Percentiles rank a stretch among this genome's conserved stretches.
phyloP scores from a whole-genome alignment of 2,113 vertebrate species.

The Tretioscincus oriximinensis region DNA sequence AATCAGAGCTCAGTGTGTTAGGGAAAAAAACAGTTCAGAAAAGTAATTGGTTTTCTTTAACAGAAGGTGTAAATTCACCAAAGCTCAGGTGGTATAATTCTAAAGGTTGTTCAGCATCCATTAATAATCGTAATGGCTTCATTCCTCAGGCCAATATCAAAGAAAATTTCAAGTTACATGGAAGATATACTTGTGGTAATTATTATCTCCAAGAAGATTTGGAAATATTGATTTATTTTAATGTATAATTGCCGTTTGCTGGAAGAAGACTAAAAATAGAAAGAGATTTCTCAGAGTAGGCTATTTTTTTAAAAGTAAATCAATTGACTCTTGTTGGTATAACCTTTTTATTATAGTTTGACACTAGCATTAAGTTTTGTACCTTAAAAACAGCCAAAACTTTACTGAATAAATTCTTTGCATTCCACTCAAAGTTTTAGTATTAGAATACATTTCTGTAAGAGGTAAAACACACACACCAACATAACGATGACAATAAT shows the following conservation, averaged over 20 bases:
- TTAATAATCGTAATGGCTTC: conserved; percentile 36
- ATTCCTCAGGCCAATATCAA: conserved; percentile 38
- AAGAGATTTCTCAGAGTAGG: conserved; percentile 22
- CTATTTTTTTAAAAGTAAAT: conserved; percentile 37
- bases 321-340: conserved; percentile 10
- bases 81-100: conserved; percentile 47
- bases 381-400: neutral
- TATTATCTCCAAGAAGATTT: conserved; percentile 40
- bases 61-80: conserved; percentile 62
- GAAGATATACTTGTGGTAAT: conserved; percentile 49
- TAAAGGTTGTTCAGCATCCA: conserved; percentile 33
- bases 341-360: conserved; percentile 12
- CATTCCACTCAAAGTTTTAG: neutral
- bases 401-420: neutral
- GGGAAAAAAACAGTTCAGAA: conserved; percentile 58
- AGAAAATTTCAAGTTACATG: conserved; percentile 45
- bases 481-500: no score
- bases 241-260: conserved; percentile 50
- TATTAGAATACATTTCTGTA: neutral
- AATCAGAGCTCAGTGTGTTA: conserved; percentile 57
- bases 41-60: conserved; percentile 53
- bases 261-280: conserved; percentile 37
- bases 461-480: no score
- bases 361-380: neutral
- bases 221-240: conserved; percentile 50